These are phyloP conservation scores for Stigmatopora nigra DNA, from an alignment of 2,113 vertebrate species.

Conservation along the genomic window DNA sequence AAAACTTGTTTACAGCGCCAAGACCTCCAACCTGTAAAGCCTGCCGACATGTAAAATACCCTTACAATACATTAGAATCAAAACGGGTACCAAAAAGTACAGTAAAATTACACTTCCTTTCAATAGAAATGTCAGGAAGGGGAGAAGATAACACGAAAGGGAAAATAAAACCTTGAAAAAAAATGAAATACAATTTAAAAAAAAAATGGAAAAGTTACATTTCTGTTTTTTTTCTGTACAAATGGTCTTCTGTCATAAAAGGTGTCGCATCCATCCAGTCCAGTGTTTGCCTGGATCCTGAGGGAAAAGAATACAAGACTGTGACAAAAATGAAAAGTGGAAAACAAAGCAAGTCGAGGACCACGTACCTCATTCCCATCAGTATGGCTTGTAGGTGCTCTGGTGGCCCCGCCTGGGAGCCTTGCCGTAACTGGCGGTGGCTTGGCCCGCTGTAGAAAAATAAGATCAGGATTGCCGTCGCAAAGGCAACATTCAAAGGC, in stretches of 20 bases:
- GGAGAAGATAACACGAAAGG: conserved; percentile 41
- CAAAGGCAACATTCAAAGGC: background rate
- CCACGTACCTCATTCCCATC: conserved; percentile 70
- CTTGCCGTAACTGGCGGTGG: conserved; percentile 93
- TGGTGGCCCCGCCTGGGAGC: conserved; percentile 97
- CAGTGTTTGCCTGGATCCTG: conserved; percentile 32
- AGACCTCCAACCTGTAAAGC: conserved; percentile 62
- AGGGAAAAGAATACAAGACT: background rate
- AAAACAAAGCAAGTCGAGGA: background rate
- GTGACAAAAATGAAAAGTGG: background rate
- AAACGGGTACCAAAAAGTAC: conserved; percentile 97
- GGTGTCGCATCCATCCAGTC: conserved; percentile 50
- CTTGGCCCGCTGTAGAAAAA: conserved; percentile 77
- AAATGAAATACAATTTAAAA: conserved; percentile 65
- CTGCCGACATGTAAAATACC: conserved; percentile 70
- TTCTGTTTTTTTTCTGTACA: conserved; percentile 90
- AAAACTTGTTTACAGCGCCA: conserved; percentile 65
- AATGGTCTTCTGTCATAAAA: conserved; percentile 75
- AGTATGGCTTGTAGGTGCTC: conserved; percentile 99
- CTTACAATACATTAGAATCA: conserved; percentile 72
- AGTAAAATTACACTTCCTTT: conserved; percentile 99
- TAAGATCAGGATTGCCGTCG: background rate
- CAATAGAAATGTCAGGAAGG: conserved; percentile 84
- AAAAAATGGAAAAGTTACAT: conserved; percentile 86
- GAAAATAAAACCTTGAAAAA: conserved; percentile 48